Evolutionary conservation across 2,888 invertebrate genomes (phyloP).

Genomic region (Pardosa pseudoannulata): DNA sequence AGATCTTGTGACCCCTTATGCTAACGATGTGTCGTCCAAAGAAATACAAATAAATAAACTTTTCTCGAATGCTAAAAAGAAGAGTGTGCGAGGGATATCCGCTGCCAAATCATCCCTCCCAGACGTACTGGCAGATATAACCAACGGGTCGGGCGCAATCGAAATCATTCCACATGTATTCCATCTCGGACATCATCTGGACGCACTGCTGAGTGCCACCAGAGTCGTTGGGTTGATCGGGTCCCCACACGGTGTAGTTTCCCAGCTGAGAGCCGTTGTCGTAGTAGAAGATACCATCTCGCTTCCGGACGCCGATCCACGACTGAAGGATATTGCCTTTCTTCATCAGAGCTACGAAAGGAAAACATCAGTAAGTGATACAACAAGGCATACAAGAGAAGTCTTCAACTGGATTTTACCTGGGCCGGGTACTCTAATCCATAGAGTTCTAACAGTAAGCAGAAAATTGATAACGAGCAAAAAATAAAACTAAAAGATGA

Average conservation of each 20-base stretch:
- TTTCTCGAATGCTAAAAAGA: too few relatives aligned
- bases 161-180: slow-evolving; percentile 73
- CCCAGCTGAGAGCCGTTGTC: slow-evolving; percentile 28
- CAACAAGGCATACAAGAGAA: too few relatives aligned
- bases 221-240: slow-evolving; percentile 73
- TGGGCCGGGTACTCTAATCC: too few relatives aligned
- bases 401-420: too few relatives aligned
- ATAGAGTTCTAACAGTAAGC: too few relatives aligned
- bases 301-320: slow-evolving; percentile 49
- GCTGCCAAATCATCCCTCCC: slow-evolving; percentile 1
- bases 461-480: too few relatives aligned
- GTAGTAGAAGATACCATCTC: slow-evolving; percentile 54
- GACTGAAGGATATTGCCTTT: slow-evolving; percentile 62
- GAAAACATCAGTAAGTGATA: too few relatives aligned
- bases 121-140: slow-evolving; percentile 71
- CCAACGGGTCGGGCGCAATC: slow-evolving; percentile 67
- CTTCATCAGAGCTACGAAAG: slow-evolving; percentile 49
- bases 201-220: slow-evolving; percentile 73
- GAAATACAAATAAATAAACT: too few relatives aligned
- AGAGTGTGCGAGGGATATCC: too few relatives aligned
- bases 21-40: too few relatives aligned
- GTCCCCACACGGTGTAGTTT: slow-evolving; percentile 69
- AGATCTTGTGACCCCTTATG: too few relatives aligned
- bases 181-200: slow-evolving; percentile 71
- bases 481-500: too few relatives aligned